Conservation (phyloP, 1,140 invertebrate genomes). For the Ips nitidus region DNA sequence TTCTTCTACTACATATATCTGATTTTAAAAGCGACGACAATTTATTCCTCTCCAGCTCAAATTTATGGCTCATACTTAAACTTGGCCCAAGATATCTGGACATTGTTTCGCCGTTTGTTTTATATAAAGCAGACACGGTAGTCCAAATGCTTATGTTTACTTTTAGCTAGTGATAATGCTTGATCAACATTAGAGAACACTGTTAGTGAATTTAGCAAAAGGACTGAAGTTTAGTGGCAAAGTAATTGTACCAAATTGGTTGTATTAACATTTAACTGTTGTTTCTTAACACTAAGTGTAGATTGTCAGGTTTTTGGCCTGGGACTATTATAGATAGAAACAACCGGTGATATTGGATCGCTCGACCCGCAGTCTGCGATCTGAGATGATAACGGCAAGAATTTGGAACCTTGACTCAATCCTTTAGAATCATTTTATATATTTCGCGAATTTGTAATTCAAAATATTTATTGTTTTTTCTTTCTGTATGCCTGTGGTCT, state of each 20-base stretch:
- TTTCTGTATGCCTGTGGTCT: constrained; percentile 5
- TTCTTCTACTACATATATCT: constrained; percentile 18
- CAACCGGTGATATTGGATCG: neutral
- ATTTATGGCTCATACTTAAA: constrained; percentile 38
- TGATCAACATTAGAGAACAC: no score
- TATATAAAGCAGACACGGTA: constrained; percentile 3
- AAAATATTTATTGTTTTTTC: constrained; percentile 37
- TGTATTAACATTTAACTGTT: no score
- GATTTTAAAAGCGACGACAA: constrained; percentile 37
- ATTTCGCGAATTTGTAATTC: constrained; percentile 43
- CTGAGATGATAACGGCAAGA: constrained; percentile 37
- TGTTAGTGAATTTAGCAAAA: no score
- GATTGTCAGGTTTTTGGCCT: no score
- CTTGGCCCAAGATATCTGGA: constrained; percentile 29
- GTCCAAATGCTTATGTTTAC: neutral
- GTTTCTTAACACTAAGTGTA: no score
- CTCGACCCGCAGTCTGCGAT: constrained; percentile 10
- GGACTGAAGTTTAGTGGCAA: neutral
- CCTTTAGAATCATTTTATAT: constrained; percentile 41
- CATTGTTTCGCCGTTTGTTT: constrained; percentile 32
- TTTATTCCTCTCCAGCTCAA: constrained; percentile 35
- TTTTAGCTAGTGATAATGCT: no score
- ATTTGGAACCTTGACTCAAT: constrained; percentile 39
- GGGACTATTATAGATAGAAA: no score
- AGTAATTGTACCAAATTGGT: neutral